Base-by-base conservation (phyloP, 1,140 invertebrate species). In the Asobara japonica region DNA sequence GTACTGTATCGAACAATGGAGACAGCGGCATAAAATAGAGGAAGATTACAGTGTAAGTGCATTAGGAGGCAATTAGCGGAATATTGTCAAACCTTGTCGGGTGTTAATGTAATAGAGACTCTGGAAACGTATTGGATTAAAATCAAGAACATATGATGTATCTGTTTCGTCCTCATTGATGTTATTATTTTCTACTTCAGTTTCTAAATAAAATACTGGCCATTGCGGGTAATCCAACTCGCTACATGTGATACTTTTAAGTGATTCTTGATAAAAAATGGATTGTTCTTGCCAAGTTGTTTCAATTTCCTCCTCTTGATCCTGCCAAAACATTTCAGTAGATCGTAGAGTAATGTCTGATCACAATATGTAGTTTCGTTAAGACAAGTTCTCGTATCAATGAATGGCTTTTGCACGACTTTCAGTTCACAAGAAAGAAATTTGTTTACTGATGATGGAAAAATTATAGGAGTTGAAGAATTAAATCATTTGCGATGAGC, bases 191-290 rank as follows among this genome's bases (percentile, higher is more conserved):
- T 88, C 83, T 74, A 89, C 87, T 33, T 18, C 7, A 61, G 22
- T 25, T 69, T 65, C 18, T 16, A 27, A 16, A 77, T 90, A 91
- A 73, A 91, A 90, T 48, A 91, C 88, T 1, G 92, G 89, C 27
- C 82, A 75, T 73, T 89, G 91, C 64, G 91, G 88, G 65, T 86
- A 88, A 82, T 94, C 92, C 56, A 89, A 79, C 74, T 92, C 91
- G 13, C 92, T 93, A 73, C 92, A 89, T 22, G 92, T 91, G 68
- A 93, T 83, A 69, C 84, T 88, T 80, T 92, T 92, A 11, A 87
- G 83, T 65, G 89, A 89, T 74, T 89, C 87, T 48, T 87, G 84
- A 78, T 90, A 92, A 61, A 89, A 88, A 0, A 79, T 86, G 3
- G 89, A 86, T 13, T 89, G 27, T 41, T 90, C 88, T 64, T 83